These are phyloP conservation scores for Sminthurides aquaticus DNA, from an alignment of 2,888 invertebrate species.

Conservation along the genomic window DNA sequence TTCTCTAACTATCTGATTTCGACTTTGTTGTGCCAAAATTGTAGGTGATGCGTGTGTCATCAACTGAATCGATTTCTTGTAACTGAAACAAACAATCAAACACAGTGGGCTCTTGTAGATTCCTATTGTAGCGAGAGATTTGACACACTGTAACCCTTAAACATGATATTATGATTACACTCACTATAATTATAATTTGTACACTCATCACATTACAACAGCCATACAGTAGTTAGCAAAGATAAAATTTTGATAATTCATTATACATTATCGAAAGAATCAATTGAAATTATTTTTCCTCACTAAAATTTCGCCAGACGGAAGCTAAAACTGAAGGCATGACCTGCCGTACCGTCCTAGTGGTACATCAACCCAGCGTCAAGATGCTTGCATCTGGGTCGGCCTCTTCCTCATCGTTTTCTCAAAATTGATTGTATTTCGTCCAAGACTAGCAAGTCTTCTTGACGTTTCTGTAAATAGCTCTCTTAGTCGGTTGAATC, in stretches of 20 bases:
- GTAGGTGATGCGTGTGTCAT: neutral
- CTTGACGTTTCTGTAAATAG: neutral
- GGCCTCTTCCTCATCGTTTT: neutral
- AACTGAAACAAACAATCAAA: neutral
- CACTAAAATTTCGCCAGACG: neutral
- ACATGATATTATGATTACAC: no score
- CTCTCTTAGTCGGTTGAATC: no score
- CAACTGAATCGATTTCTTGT: neutral
- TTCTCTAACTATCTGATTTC: constrained; percentile 3
- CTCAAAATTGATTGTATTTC: neutral
- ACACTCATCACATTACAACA: no score
- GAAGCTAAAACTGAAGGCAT: neutral
- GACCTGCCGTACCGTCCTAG: neutral
- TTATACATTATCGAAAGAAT: no score
- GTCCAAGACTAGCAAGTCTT: neutral
- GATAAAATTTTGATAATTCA: no score
- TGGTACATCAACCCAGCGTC: neutral
- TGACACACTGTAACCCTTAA: no score
- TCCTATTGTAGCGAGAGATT: no score
- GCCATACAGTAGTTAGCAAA: no score
- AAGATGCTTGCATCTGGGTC: neutral
- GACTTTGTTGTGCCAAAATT: constrained; percentile 1
- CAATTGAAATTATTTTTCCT: no score
- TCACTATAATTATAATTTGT: no score
- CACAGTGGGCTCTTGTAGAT: neutral